A percentile compares a stretch with the other conserved stretches of the same genome.
These are phyloP conservation scores for Diploptera punctata DNA, from an alignment of 2,888 invertebrate species.

Conservation along the genomic window DNA sequence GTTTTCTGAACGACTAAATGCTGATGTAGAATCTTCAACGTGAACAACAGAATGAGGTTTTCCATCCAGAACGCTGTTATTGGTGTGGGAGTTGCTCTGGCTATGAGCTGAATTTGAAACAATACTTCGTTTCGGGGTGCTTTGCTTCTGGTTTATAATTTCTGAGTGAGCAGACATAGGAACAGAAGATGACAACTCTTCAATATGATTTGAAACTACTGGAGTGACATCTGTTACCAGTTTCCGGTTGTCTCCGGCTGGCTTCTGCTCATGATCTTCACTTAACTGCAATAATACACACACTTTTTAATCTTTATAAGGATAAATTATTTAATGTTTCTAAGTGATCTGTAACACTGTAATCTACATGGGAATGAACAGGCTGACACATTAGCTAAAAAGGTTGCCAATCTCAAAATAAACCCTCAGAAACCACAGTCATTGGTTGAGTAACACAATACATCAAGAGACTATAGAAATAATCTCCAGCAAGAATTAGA, in stretches of 20 bases:
- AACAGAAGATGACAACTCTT: neutral
- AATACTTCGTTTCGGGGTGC: conserved; percentile 34
- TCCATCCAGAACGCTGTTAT: conserved; percentile 48
- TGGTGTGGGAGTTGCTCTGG: conserved; percentile 47
- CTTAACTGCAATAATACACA: conserved; percentile 55
- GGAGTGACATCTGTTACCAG: conserved; percentile 31
- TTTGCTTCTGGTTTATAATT: conserved; percentile 32
- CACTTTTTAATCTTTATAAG: neutral
- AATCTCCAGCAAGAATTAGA: no score
- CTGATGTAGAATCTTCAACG: conserved; percentile 59
- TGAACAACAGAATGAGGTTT: conserved; percentile 72
- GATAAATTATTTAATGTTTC: neutral
- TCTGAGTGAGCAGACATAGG: conserved; percentile 5
- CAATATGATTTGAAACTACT: conserved; percentile 2
- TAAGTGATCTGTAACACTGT: neutral
- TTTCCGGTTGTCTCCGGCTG: conserved; percentile 49
- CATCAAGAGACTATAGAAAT: no score
- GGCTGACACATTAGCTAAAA: no score
- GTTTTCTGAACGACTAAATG: conserved; percentile 45
- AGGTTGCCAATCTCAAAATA: no score
- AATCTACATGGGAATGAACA: no score
- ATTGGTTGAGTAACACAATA: no score
- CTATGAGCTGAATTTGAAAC: conserved; percentile 4
- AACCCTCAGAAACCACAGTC: no score
- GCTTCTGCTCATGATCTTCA: conserved; percentile 62